Percentiles rank a stretch among this genome's conserved stretches.
phyloP scores from a whole-genome alignment of 2,888 invertebrate genomes.

The Pelosia muscerda region DNA sequence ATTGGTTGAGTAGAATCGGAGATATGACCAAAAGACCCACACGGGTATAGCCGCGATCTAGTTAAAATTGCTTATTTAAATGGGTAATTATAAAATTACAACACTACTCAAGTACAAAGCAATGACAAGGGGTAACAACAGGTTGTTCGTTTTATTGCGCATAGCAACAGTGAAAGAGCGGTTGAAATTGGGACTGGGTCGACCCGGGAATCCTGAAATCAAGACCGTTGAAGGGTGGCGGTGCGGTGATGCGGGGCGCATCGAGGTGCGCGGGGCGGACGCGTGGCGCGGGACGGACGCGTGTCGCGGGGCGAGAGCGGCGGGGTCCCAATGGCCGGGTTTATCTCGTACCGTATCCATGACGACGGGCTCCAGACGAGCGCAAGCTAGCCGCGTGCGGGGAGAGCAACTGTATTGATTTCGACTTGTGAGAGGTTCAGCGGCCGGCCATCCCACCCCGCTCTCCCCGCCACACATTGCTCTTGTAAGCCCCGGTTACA shows the following conservation, averaged over 20 bases:
- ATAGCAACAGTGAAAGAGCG: constrained; percentile 48
- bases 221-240: constrained; percentile 25
- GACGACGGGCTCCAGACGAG: constrained; percentile 77
- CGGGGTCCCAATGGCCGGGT: constrained; percentile 53
- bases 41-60: no score
- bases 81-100: neutral
- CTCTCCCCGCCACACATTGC: constrained; percentile 59
- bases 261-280: constrained; percentile 26
- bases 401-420: constrained; percentile 88
- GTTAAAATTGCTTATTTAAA: neutral
- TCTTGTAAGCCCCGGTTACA: constrained; percentile 48
- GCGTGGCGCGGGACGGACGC: constrained; percentile 29
- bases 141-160: constrained; percentile 54
- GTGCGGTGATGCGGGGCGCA: constrained; percentile 27
- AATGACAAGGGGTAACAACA: constrained; percentile 63
- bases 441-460: constrained; percentile 71
- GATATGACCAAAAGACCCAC: neutral
- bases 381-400: constrained; percentile 71
- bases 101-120: neutral
- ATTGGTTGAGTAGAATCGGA: no score
- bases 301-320: constrained; percentile 44
- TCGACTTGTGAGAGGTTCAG: constrained; percentile 81
- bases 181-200: constrained; percentile 43
- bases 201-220: constrained; percentile 34
- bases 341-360: constrained; percentile 78